These are phyloP conservation scores for Erinaceus europaeus DNA, from an alignment of 2,113 vertebrate genomes.

Conservation along the genomic window DNA sequence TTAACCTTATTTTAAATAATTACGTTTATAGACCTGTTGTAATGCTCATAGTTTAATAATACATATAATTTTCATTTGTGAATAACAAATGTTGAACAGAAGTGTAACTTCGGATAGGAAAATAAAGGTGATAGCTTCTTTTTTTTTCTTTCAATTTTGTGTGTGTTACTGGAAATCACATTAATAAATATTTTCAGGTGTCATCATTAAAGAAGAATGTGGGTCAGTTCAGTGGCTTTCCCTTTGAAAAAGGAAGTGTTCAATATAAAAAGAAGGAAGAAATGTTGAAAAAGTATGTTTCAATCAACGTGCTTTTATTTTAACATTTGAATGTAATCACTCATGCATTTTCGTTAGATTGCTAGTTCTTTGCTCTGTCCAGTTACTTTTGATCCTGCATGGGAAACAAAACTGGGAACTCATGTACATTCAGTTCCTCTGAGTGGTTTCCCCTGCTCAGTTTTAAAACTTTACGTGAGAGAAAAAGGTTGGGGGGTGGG, in stretches of 20 bases:
- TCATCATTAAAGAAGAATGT: constrained; percentile 93
- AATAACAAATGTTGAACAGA: constrained; percentile 30
- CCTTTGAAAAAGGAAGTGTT: constrained; percentile 90
- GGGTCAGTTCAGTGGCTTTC: constrained; percentile 94
- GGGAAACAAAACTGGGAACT: no score
- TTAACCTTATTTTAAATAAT: no score
- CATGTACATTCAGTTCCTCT: no score
- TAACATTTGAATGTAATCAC: not conserved
- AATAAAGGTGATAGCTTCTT: constrained; percentile 16
- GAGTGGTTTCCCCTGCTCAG: no score
- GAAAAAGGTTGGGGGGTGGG: no score
- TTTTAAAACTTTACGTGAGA: no score
- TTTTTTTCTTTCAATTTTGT: constrained; percentile 22
- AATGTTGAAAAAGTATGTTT: constrained; percentile 89
- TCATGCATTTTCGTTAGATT: not conserved
- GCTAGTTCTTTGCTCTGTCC: no score
- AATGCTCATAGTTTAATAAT: constrained; percentile 1
- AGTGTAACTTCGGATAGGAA: not conserved
- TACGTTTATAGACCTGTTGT: constrained; percentile 9
- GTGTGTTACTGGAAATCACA: constrained; percentile 19
- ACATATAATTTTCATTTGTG: not conserved
- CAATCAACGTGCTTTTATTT: not conserved
- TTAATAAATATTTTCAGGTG: constrained; percentile 82
- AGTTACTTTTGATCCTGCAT: no score
- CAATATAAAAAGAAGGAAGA: constrained; percentile 92